Percentiles rank a stretch among this genome's conserved stretches.
Evolutionary conservation across 2,113 vertebrate genomes (phyloP).

Genomic region (Callorhinus ursinus): DNA sequence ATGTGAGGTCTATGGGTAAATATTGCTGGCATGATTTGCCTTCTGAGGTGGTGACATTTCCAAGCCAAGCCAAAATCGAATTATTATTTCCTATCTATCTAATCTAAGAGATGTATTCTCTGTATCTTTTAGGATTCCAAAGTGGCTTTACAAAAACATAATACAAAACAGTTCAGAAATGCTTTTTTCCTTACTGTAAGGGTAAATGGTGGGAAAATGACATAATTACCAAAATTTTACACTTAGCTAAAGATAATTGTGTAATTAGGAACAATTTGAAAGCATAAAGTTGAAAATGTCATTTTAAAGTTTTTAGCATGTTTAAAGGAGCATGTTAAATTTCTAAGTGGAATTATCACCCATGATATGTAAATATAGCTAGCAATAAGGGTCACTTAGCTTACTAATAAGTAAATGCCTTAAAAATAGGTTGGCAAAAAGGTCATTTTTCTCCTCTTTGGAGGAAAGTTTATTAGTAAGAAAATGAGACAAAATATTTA

Average conservation of each 20-base stretch:
- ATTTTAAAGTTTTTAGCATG: neutral
- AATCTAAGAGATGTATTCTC: neutral
- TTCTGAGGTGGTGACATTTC: slow-evolving; percentile 16
- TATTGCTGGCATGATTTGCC: neutral
- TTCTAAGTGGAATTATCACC: neutral
- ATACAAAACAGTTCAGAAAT: neutral
- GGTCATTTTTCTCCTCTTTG: neutral
- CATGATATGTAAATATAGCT: neutral
- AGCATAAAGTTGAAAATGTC: slow-evolving; percentile 33
- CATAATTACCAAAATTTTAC: slow-evolving; percentile 31
- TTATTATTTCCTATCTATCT: neutral
- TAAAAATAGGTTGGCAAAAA: neutral
- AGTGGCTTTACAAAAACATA: neutral
- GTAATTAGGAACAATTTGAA: slow-evolving; percentile 27
- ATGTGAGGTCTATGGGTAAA: neutral
- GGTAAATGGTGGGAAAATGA: neutral
- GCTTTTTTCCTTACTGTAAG: neutral
- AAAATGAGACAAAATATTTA: neutral
- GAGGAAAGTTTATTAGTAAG: neutral
- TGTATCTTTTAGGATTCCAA: neutral
- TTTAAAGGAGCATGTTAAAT: slow-evolving; percentile 39
- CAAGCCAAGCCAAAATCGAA: neutral
- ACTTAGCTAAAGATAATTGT: slow-evolving; percentile 41
- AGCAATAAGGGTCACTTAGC: neutral
- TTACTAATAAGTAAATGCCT: neutral